Percentiles rank a stretch among this genome's conserved stretches.
Evolutionary conservation across 2,888 invertebrate genomes (phyloP).

Genomic region (Apeira syringaria): DNA sequence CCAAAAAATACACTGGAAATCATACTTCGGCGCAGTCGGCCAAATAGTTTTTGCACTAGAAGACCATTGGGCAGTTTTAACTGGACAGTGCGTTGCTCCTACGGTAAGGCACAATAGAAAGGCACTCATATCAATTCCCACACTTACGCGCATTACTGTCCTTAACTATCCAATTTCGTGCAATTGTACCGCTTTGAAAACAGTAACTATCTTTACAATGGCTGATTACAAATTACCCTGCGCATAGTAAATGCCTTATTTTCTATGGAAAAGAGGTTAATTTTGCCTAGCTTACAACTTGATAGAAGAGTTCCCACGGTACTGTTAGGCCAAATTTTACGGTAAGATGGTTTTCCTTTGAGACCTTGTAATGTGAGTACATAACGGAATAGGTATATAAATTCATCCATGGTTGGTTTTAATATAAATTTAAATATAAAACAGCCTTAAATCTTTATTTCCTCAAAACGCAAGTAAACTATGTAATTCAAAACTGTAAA

Average conservation of each 20-base stretch:
- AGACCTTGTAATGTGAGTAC: neutral
- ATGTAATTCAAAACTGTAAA: too few relatives aligned
- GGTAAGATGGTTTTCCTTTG: neutral
- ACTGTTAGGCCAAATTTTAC: neutral
- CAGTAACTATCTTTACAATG: slow-evolving; percentile 13
- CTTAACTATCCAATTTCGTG: slow-evolving; percentile 9
- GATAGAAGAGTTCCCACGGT: neutral
- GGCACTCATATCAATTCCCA: slow-evolving; percentile 1
- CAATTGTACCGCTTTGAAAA: slow-evolving; percentile 2
- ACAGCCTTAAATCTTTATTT: too few relatives aligned
- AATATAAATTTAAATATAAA: too few relatives aligned
- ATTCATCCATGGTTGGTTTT: too few relatives aligned
- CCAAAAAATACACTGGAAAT: too few relatives aligned
- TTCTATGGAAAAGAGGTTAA: neutral
- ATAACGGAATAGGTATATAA: too few relatives aligned
- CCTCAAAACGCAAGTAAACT: too few relatives aligned
- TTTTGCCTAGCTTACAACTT: neutral
- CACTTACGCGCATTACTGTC: neutral
- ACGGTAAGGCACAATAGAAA: too few relatives aligned
- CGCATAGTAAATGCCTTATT: neutral
- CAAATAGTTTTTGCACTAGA: too few relatives aligned
- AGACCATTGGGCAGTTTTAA: too few relatives aligned
- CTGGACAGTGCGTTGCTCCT: too few relatives aligned
- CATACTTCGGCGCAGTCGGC: too few relatives aligned
- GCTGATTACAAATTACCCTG: slow-evolving; percentile 5